phyloP scores from a whole-genome alignment of 2,113 vertebrate genomes.

The Aegotheles bennettii region DNA sequence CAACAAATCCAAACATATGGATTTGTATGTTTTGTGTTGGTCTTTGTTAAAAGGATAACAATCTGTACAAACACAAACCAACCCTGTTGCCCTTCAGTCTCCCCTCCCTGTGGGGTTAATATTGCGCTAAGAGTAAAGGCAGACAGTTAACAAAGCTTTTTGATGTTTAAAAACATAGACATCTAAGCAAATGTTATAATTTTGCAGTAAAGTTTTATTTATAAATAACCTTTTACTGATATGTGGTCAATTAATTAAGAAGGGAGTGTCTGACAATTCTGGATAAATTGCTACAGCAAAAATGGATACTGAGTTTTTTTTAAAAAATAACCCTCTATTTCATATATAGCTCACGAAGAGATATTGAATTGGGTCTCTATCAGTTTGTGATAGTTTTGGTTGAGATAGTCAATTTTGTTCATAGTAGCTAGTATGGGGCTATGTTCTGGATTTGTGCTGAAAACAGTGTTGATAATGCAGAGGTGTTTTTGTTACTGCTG shows the following conservation, averaged over 20 bases:
- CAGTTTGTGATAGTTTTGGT: not conserved
- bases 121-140: not conserved
- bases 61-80: constrained; percentile 29
- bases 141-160: not conserved
- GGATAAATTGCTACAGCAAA: not conserved
- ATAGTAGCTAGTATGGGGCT: no score
- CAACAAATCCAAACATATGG: constrained; percentile 46
- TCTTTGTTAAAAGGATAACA: constrained; percentile 46
- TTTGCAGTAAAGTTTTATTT: not conserved
- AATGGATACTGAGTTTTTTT: not conserved
- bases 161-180: not conserved
- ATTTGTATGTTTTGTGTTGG: constrained; percentile 41
- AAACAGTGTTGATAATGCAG: no score
- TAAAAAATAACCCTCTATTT: not conserved
- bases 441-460: no score
- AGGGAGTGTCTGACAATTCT: not conserved
- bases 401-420: no score
- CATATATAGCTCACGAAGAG: not conserved
- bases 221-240: not conserved
- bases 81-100: not conserved
- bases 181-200: not conserved
- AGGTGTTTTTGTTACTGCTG: no score
- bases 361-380: not conserved
- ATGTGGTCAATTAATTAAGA: not conserved
- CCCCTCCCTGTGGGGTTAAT: constrained; percentile 36